Percentiles rank a stretch among this genome's conserved stretches.
These are phyloP conservation scores for Stenodema calcarata DNA, from an alignment of 2,888 invertebrate genomes.

Conservation along the genomic window DNA sequence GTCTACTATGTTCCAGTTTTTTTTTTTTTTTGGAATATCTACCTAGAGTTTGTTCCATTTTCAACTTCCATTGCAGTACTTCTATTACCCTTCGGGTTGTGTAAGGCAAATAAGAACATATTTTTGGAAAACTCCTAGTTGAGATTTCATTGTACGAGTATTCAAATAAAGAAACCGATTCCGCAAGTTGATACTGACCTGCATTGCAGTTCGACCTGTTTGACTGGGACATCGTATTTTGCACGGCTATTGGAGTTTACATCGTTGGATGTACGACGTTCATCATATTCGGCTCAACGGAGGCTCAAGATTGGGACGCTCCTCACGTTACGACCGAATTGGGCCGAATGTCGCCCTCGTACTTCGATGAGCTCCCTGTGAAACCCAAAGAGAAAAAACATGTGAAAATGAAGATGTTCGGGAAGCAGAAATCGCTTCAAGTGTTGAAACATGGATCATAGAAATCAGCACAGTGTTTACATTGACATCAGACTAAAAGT, in stretches of 20 bases:
- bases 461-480: no score
- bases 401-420: background rate
- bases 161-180: no score
- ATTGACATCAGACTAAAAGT: no score
- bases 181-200: no score
- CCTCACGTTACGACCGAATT: background rate
- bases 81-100: no score
- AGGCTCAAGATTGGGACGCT: conserved; percentile 66
- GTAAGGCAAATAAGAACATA: no score
- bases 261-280: conserved; percentile 68
- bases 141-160: no score
- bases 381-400: background rate
- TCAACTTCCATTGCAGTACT: no score
- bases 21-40: no score
- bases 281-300: conserved; percentile 67
- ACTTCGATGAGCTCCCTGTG: background rate
- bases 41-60: no score
- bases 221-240: conserved; percentile 71
- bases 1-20: no score
- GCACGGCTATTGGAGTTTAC: conserved; percentile 68
- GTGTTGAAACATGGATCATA: background rate
- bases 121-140: no score
- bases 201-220: conserved; percentile 58
- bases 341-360: background rate
- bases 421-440: background rate